Conservation (phyloP, 92 coral and sea anemone species). For the Epizoanthus illoricatus region DNA sequence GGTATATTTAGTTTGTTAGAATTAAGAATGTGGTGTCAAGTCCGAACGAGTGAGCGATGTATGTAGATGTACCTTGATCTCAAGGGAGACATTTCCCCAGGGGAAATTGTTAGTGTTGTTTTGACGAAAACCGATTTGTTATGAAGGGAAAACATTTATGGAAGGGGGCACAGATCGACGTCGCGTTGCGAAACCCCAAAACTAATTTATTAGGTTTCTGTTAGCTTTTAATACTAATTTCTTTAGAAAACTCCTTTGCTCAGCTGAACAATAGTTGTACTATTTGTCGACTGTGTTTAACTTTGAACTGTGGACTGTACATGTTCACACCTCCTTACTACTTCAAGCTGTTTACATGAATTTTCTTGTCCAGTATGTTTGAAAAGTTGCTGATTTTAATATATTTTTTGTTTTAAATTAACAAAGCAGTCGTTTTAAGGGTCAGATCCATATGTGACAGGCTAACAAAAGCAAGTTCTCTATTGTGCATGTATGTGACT, state of each 20-base stretch:
- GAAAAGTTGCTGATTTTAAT: background rate
- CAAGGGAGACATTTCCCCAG: background rate
- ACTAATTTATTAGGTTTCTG: conserved; percentile 20
- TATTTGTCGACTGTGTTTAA: background rate
- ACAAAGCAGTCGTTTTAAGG: background rate
- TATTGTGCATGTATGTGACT: too few relatives aligned
- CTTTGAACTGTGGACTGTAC: conserved; percentile 18
- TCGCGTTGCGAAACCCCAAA: conserved; percentile 23
- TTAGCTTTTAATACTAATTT: conserved; percentile 16
- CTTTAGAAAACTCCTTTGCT: conserved; percentile 21
- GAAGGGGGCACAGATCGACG: background rate
- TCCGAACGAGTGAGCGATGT: too few relatives aligned
- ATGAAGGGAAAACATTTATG: background rate
- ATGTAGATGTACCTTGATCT: background rate
- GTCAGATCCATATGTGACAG: background rate
- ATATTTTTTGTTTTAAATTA: background rate
- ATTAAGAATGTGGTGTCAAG: too few relatives aligned
- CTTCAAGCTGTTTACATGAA: conserved; percentile 32
- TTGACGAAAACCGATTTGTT: background rate
- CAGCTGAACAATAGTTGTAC: conserved; percentile 13
- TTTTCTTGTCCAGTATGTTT: conserved; percentile 28
- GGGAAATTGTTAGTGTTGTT: background rate
- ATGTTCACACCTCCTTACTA: conserved; percentile 2
- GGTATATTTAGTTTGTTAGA: too few relatives aligned
- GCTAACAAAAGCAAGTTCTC: background rate